Percentiles rank a stretch among this genome's conserved stretches.
Conservation (phyloP, 2,888 invertebrate genomes). For the Baccha elongata region DNA sequence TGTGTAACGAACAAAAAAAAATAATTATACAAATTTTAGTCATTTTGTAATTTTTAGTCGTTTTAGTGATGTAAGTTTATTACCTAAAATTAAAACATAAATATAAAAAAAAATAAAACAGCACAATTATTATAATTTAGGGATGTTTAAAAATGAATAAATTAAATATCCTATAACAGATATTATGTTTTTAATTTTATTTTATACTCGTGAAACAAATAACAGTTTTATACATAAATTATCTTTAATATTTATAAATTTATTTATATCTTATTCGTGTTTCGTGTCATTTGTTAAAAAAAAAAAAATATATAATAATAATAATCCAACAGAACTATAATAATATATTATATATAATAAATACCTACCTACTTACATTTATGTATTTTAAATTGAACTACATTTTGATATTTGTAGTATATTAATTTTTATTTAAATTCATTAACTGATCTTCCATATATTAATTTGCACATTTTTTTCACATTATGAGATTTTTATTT, state of each 20-base stretch:
- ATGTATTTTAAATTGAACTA: conserved; percentile 5
- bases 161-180: conserved; percentile 26
- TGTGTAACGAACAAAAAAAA: conserved; percentile 30
- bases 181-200: conserved; percentile 32
- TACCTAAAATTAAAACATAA: conserved; percentile 27
- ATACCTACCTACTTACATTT: too few relatives aligned
- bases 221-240: conserved; percentile 12
- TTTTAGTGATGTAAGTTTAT: conserved; percentile 64
- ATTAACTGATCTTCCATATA: conserved; percentile 65
- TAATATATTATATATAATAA: too few relatives aligned
- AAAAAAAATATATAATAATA: conserved; percentile 1
- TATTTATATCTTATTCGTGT: conserved; percentile 53
- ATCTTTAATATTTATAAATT: conserved; percentile 36
- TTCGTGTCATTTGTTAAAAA: conserved; percentile 61
- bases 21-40: conserved; percentile 64
- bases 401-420: conserved; percentile 1
- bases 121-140: conserved; percentile 70
- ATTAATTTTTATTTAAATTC: conserved; percentile 25
- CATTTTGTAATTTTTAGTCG: conserved; percentile 68
- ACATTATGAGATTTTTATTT: conserved; percentile 39
- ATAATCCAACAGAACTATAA: conserved; percentile 5
- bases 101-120: conserved; percentile 32
- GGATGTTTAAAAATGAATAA: conserved; percentile 30
- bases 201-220: conserved; percentile 12
- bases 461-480: conserved; percentile 50